Base-by-base conservation (phyloP, 2,888 invertebrate species). In the Nycteola revayana region DNA sequence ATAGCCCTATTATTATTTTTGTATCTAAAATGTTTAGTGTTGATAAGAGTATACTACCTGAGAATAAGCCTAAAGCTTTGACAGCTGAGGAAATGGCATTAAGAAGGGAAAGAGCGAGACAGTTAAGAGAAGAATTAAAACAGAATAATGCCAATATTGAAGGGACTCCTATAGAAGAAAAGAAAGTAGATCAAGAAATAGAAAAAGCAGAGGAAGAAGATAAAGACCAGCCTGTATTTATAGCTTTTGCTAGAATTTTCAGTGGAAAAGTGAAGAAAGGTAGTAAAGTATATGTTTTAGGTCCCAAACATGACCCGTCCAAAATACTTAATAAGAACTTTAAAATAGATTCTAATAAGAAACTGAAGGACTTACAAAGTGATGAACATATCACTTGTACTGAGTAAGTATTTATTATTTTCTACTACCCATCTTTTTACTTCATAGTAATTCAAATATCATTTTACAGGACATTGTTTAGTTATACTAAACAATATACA, bases 221-320 rank as follows among this genome's bases (percentile, higher is more conserved):
- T 24, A 49, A 66, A 10, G 91, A 93, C 28, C 87, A 90, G 29
- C 92, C 93, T 42, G 92, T 92, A 24, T 95, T 98, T 67, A 90
- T 99, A 47, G 98, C 97, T 0, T 96, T 99, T 85, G 97, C 97
- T 9, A 91, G 98, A 64, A 91, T 99, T 20, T 98, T 96, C 74
- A 97, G 97, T 73, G 98, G 99, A 1, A 94, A 91, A 32, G 75
- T 98, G 20, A 92, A 75, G 49, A 90, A 89, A 55, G 97, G 96
- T 4, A 92, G 94, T 62, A 92, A 92, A 63, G 81, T 98, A 3
- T 98, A 92, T 78, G 94, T 96, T 9, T 80, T 98, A 10, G 93
- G 95, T 7, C 96, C 97, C 1, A 96, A 96, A 76, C 96, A 98
- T 76, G 93, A 96, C 77, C 97, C 98, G 0, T 88, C 89, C 27